A percentile compares a stretch with the other conserved stretches of the same genome.
phyloP scores from a whole-genome alignment of 2,888 invertebrate genomes.

The Drosophila limbata region DNA sequence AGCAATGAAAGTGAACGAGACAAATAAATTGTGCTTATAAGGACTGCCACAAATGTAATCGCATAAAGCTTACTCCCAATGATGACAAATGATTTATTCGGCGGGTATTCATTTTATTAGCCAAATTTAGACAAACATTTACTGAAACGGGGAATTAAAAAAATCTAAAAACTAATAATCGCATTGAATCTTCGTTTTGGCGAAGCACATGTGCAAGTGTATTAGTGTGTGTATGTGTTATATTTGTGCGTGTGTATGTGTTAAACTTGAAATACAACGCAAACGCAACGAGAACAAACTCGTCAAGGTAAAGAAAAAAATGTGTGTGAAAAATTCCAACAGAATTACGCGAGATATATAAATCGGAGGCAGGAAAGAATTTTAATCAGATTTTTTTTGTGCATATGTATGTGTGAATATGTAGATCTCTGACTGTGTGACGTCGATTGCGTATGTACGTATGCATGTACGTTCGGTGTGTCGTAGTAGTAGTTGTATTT shows the following conservation, averaged over 20 bases:
- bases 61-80: slow-evolving; percentile 13
- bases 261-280: slow-evolving; percentile 74
- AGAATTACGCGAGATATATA: slow-evolving; percentile 69
- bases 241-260: slow-evolving; percentile 46
- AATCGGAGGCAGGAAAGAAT: slow-evolving; percentile 47
- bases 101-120: slow-evolving; percentile 16
- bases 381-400: slow-evolving; percentile 37
- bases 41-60: slow-evolving; percentile 47
- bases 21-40: slow-evolving; percentile 66
- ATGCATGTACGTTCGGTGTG: slow-evolving; percentile 30
- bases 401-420: slow-evolving; percentile 14
- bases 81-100: slow-evolving; percentile 35
- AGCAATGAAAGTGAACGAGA: slow-evolving; percentile 62
- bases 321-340: slow-evolving; percentile 72
- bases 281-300: slow-evolving; percentile 65
- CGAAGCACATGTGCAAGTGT: slow-evolving; percentile 52
- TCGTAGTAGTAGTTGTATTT: slow-evolving; percentile 45
- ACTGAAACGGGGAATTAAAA: slow-evolving; percentile 8
- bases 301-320: slow-evolving; percentile 71
- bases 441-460: slow-evolving; percentile 45
- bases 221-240: slow-evolving; percentile 24
- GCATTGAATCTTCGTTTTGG: slow-evolving; percentile 36
- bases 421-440: slow-evolving; percentile 26
- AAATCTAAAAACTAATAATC: slow-evolving; percentile 29
- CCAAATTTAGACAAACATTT: slow-evolving; percentile 44